Percentiles rank a stretch among this genome's conserved stretches.
These are phyloP conservation scores for Patella ulyssiponensis DNA, from an alignment of 2,888 invertebrate species.

Conservation along the genomic window DNA sequence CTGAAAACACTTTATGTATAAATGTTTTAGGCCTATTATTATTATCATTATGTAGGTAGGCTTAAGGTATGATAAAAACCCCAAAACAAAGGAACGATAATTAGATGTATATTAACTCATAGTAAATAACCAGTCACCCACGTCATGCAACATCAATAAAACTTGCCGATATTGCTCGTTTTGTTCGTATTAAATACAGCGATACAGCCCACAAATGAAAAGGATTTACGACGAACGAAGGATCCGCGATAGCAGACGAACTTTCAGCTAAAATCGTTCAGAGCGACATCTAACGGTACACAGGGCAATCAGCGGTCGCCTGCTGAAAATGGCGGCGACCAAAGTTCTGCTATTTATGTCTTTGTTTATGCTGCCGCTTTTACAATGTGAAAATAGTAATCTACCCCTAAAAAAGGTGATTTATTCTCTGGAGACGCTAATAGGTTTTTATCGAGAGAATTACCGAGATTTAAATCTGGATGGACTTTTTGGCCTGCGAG, in stretches of 20 bases:
- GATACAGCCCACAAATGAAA: too few relatives aligned
- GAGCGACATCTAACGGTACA: background rate
- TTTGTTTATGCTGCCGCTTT: constrained; percentile 26
- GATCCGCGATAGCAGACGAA: background rate
- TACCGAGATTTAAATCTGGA: constrained; percentile 62
- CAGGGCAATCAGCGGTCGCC: constrained; percentile 12
- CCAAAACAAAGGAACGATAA: too few relatives aligned
- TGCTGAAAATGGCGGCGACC: constrained; percentile 37
- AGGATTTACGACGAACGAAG: background rate
- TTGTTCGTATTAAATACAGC: too few relatives aligned
- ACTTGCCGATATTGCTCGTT: too few relatives aligned
- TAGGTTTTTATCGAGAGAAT: constrained; percentile 54
- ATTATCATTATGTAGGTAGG: too few relatives aligned
- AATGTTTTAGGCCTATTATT: too few relatives aligned
- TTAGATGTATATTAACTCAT: too few relatives aligned
- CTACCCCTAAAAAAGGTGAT: constrained; percentile 44
- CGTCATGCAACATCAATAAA: too few relatives aligned
- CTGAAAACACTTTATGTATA: too few relatives aligned
- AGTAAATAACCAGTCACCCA: too few relatives aligned
- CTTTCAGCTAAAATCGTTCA: background rate
- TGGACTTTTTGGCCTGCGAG: constrained; percentile 65
- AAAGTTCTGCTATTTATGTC: constrained; percentile 28
- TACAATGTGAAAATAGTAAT: constrained; percentile 31
- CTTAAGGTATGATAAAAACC: too few relatives aligned
- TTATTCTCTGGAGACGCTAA: constrained; percentile 50